Conservation (phyloP, 2,888 invertebrate species). For the Metalampra italica region DNA sequence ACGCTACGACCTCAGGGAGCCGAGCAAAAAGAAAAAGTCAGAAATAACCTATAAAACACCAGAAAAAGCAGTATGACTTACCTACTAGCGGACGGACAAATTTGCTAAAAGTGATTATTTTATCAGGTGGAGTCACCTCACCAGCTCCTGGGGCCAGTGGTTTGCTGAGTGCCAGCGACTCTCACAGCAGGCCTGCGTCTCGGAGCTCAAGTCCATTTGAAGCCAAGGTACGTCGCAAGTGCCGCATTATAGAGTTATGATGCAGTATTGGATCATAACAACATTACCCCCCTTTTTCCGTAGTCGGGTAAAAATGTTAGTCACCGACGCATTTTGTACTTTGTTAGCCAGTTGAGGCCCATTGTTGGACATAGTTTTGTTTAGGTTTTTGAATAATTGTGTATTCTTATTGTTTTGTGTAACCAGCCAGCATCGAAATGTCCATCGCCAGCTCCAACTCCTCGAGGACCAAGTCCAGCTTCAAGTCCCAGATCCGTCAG, state of each 20-base stretch:
- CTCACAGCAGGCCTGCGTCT: constrained; percentile 36
- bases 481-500: constrained; percentile 22
- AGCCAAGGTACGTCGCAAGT: neutral
- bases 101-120: neutral
- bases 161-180: constrained; percentile 17
- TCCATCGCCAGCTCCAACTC: constrained; percentile 26
- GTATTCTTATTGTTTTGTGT: neutral
- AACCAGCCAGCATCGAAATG: neutral
- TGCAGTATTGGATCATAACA: no score
- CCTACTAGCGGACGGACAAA: no score
- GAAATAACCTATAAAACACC: no score
- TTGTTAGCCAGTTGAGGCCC: no score
- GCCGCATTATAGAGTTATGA: no score
- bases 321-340: no score
- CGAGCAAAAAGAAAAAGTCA: no score
- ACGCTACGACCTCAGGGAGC: no score
- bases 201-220: constrained; percentile 25
- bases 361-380: neutral
- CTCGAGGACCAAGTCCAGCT: constrained; percentile 38
- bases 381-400: neutral
- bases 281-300: no score
- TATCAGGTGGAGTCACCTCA: neutral
- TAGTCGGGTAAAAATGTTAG: no score
- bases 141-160: constrained; percentile 13
- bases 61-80: no score